Evolutionary conservation across 2,113 vertebrate species (phyloP), one percentile per base, ranked within the genome.

Genomic region (Archilochus colubris): DNA sequence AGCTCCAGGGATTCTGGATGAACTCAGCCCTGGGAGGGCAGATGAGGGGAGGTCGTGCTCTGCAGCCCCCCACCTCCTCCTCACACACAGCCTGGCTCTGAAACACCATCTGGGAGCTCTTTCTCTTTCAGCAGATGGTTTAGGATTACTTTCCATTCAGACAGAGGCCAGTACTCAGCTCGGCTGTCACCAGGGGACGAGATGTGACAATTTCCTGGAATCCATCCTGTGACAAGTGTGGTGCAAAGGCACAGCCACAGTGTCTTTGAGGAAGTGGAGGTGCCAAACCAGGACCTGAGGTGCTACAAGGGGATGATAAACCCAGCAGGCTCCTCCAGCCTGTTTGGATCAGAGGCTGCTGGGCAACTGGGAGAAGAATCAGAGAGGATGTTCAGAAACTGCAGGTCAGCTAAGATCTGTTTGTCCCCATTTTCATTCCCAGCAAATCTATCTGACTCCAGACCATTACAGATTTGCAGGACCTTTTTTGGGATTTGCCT

Each of bases 101-200:
- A 85, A 89, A 92, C 77, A 55, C 86, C 86, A 81, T 87, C 89
- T 61, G 77, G 44, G 53, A 66, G 53, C 38, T 10, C 59, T 90
- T 58, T 74, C 28, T 82, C 63, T 79, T 55, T 31, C 91, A 86
- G 86, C 90, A 31, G 76, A 22, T 22, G 90, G 76, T 50, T 95
- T 77, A 75, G 85, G 73, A 54, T 95, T 86, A 75, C 86, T 78
- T 73, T 68, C 91, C 73, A 25, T 12, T 48, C 85, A 86, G 67
- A 38, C 54, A 12, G 27, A 4, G 61, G 53, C 74, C 0, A 3
- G 67, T 33, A 10, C 84, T 69, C 77, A n/a, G 92, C 58, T 30
- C 25, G 73, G 84, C 75, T 74, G 91, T 58, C 79, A 78, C 67
- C 73, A 6, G 17, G 78, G 53, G 79, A 55, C 13, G 87, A 74